Evolutionary conservation across 2,888 invertebrate genomes (phyloP).

Genomic region (Sabatieria punctata): DNA sequence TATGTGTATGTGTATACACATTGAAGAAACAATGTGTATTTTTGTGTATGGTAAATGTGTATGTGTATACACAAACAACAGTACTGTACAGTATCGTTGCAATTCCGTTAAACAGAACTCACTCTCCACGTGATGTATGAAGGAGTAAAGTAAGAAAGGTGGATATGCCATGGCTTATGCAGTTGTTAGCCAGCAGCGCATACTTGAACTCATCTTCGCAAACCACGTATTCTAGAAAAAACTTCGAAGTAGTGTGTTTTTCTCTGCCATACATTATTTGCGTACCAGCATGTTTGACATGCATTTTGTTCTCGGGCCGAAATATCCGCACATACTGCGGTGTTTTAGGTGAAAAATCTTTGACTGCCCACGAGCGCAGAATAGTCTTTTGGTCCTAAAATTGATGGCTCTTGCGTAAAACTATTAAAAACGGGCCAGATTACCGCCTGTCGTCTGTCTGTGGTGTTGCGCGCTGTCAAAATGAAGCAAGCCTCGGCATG

Average conservation of each 20-base stretch:
- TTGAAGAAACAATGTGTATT: too few species aligned
- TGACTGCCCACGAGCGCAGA: slow-evolving; percentile 61
- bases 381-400: not conserved
- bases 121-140: slow-evolving; percentile 95
- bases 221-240: slow-evolving; percentile 62
- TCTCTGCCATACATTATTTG: slow-evolving; percentile 18
- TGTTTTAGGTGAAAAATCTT: slow-evolving; percentile 88
- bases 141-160: slow-evolving; percentile 82
- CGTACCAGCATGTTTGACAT: slow-evolving; percentile 76
- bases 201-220: slow-evolving; percentile 99
- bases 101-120: slow-evolving; percentile 41
- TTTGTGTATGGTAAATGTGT: too few species aligned
- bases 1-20: too few species aligned
- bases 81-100: too few species aligned
- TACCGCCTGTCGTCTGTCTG: slow-evolving; percentile 84
- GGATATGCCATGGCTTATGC: slow-evolving; percentile 90
- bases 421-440: too few species aligned
- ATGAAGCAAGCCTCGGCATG: slow-evolving; percentile 96
- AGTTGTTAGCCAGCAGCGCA: slow-evolving; percentile 89
- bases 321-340: slow-evolving; percentile 97
- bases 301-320: slow-evolving; percentile 90
- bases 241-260: too few species aligned
- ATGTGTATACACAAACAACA: too few species aligned
- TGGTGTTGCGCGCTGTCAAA: slow-evolving; percentile 81
- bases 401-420: too few species aligned